Percentiles rank a stretch among this genome's conserved stretches.
phyloP scores from a whole-genome alignment of 1,140 invertebrate genomes.

The Nixonia krombeini region DNA sequence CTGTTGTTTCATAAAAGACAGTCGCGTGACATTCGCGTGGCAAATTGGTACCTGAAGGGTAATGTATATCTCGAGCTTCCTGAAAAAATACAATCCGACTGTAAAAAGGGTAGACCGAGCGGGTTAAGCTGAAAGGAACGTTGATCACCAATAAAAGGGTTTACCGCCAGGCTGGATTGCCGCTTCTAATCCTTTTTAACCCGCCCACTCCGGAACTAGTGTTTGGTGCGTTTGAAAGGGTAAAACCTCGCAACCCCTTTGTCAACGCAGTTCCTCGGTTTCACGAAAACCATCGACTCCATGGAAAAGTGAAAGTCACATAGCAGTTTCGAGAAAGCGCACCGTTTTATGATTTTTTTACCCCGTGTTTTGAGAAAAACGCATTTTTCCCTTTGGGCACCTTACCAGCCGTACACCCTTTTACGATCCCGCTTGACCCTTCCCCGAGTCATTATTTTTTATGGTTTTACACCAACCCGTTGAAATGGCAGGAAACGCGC shows the following conservation, averaged over 20 bases:
- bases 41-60: constrained; percentile 41
- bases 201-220: constrained; percentile 50
- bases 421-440: constrained; percentile 61
- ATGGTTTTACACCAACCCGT: constrained; percentile 60
- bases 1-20: constrained; percentile 6
- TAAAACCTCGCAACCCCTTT: constrained; percentile 63
- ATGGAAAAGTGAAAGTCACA: constrained; percentile 52
- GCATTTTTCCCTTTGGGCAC: constrained; percentile 35
- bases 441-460: constrained; percentile 58
- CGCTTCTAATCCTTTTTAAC: constrained; percentile 63
- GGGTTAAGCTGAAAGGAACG: constrained; percentile 61
- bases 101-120: constrained; percentile 61
- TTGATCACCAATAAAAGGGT: constrained; percentile 69
- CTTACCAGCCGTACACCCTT: constrained; percentile 54
- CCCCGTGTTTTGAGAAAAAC: constrained; percentile 33
- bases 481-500: constrained; percentile 25
- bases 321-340: constrained; percentile 44
- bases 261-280: constrained; percentile 22
- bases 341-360: constrained; percentile 60
- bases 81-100: constrained; percentile 57
- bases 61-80: constrained; percentile 46
- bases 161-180: constrained; percentile 44
- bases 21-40: constrained; percentile 58
- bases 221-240: constrained; percentile 51
- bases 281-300: not conserved